Conservation (phyloP, 2,888 invertebrate genomes). For the Cenopis cana region DNA sequence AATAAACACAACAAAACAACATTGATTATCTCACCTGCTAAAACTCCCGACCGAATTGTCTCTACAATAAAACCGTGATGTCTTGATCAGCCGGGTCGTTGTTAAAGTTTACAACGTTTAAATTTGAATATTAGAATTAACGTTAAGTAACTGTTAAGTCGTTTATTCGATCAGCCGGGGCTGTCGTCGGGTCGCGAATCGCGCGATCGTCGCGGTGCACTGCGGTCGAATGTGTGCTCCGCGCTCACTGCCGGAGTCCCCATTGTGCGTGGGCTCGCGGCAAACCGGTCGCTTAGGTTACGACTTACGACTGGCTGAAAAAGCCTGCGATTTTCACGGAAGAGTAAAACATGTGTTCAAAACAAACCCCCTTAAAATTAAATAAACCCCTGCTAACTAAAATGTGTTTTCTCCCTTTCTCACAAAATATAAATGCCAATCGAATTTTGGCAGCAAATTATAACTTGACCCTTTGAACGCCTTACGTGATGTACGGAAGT, state of each 20-base stretch:
- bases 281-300: conserved; percentile 79
- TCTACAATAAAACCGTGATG: conserved; percentile 19
- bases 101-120: conserved; percentile 9
- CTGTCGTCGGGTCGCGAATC: conserved; percentile 76
- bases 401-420: too few species aligned
- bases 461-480: too few species aligned
- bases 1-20: conserved; percentile 4
- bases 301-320: conserved; percentile 50
- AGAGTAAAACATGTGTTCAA: too few species aligned
- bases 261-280: conserved; percentile 70
- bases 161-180: conserved; percentile 75
- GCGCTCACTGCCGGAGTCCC: conserved; percentile 46
- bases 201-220: conserved; percentile 79
- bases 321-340: conserved; percentile 12
- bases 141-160: conserved; percentile 53
- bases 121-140: conserved; percentile 28
- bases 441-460: too few species aligned
- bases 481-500: too few species aligned
- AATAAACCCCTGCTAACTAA: too few species aligned
- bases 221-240: conserved; percentile 76
- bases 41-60: background rate
- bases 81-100: conserved; percentile 12
- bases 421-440: too few species aligned
- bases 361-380: background rate
- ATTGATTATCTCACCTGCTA: conserved; percentile 18